A percentile compares a stretch with the other conserved stretches of the same genome.
Conservation (phyloP, 2,797 vertebrate species). For the Premnoplex brunnescens region DNA sequence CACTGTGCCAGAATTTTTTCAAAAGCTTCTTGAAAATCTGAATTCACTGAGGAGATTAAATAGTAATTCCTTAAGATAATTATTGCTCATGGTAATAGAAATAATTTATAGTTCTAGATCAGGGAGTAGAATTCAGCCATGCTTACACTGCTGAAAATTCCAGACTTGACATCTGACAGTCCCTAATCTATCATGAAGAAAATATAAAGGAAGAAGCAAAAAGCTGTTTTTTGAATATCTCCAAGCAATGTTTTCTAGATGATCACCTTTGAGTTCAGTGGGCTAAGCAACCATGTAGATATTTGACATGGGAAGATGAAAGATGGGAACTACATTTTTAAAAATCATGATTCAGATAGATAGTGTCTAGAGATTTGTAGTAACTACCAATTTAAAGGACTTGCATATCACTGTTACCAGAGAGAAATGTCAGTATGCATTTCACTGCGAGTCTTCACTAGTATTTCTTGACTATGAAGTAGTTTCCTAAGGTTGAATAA, state of each 20-base stretch:
- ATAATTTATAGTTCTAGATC: background rate
- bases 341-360: background rate
- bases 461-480: background rate
- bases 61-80: background rate
- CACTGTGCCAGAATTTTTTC: background rate
- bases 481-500: background rate
- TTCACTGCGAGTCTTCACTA: background rate
- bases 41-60: background rate
- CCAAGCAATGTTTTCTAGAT: background rate
- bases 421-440: background rate
- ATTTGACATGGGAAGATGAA: background rate
- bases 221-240: background rate
- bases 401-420: background rate
- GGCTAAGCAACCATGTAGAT: background rate
- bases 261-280: background rate
- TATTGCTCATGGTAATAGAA: background rate
- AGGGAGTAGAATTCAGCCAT: background rate
- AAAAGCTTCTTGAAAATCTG: background rate
- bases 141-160: background rate
- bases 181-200: background rate
- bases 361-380: background rate
- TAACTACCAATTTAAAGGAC: background rate
- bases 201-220: background rate
- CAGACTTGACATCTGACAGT: background rate
- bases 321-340: background rate